These are phyloP conservation scores for Toxostoma redivivum DNA, from an alignment of 2,113 vertebrate genomes.

Conservation along the genomic window DNA sequence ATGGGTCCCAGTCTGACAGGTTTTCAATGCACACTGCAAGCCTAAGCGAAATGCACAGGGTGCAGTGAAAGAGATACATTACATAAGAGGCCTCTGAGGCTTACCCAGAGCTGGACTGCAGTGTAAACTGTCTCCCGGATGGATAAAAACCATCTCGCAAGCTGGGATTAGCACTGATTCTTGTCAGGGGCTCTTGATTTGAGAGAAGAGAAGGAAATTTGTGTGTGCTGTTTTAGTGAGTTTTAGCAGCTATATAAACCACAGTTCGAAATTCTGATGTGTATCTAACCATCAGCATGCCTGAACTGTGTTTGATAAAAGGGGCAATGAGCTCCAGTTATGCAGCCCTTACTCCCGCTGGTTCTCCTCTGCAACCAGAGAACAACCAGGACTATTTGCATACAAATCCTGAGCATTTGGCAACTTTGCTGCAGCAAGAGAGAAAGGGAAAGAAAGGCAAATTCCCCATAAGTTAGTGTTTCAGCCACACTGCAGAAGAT, in stretches of 20 bases:
- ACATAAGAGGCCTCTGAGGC: slow-evolving; percentile 27
- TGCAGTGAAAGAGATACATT: slow-evolving; percentile 2
- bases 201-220: slow-evolving; percentile 47
- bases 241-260: slow-evolving; percentile 52
- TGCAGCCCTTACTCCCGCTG: background rate
- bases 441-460: background rate
- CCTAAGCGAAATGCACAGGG: background rate
- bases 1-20: background rate
- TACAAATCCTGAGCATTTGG: background rate
- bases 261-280: slow-evolving; percentile 38
- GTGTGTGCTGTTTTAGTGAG: slow-evolving; percentile 29
- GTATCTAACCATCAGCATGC: slow-evolving; percentile 30
- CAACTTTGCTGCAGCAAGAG: background rate
- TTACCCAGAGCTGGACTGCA: slow-evolving; percentile 1
- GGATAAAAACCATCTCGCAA: slow-evolving; percentile 25
- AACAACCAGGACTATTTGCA: background rate
- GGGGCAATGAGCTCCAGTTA: slow-evolving; percentile 16
- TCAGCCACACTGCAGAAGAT: background rate
- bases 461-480: background rate
- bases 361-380: background rate
- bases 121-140: slow-evolving; percentile 23
- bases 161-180: slow-evolving; percentile 37
- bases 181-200: slow-evolving; percentile 34
- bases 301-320: slow-evolving; percentile 27
- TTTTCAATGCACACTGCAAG: slow-evolving; percentile 9